These are phyloP conservation scores for Phoxinus dragarum DNA, from an alignment of 2,797 vertebrate genomes.

Conservation along the genomic window DNA sequence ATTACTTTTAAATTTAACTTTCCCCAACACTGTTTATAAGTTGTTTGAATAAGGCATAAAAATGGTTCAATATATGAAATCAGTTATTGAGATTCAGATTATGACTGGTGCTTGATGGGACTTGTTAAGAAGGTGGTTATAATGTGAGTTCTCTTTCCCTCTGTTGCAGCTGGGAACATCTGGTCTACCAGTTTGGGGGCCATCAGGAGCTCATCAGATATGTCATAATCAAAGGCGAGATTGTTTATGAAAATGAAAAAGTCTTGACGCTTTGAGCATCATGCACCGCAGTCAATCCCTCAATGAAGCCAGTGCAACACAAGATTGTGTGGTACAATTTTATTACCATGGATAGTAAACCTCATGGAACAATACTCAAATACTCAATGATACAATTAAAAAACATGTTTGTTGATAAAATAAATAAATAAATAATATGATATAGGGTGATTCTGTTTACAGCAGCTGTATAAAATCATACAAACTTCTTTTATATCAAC, in stretches of 20 bases:
- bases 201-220: conserved; percentile 89
- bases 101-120: background rate
- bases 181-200: conserved; percentile 96
- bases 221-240: conserved; percentile 87
- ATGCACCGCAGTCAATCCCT: background rate
- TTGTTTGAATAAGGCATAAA: background rate
- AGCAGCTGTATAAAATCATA: background rate
- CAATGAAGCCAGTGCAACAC: background rate
- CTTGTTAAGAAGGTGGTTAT: background rate
- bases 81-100: background rate
- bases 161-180: conserved; percentile 90
- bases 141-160: background rate
- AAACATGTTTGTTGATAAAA: background rate
- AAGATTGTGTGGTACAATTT: background rate
- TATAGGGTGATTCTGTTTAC: background rate
- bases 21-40: background rate
- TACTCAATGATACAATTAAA: background rate
- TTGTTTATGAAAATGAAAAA: conserved; percentile 80
- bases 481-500: background rate
- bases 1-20: background rate
- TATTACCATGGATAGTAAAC: background rate
- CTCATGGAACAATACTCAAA: background rate
- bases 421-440: conserved; percentile 14
- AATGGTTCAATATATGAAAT: background rate
- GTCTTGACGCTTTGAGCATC: conserved; percentile 48